Percentiles rank a stretch among this genome's conserved stretches.
Evolutionary conservation across 2,113 vertebrate genomes (phyloP).

Genomic region (Oryzias melastigma): DNA sequence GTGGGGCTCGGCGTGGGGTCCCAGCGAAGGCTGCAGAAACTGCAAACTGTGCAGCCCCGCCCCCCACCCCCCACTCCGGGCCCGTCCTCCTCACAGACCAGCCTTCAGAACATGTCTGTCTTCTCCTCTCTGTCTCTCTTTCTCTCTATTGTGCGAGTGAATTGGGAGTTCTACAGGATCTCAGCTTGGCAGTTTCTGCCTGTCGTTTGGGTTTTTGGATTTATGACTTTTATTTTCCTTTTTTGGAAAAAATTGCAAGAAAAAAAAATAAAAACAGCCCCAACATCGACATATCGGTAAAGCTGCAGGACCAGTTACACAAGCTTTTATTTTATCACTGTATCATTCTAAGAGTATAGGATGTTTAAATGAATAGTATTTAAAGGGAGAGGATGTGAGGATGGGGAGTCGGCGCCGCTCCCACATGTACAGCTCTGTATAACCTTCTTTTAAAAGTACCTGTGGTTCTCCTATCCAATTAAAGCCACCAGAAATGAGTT

Average conservation of each 20-base stretch:
- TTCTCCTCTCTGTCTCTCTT: conserved; percentile 63
- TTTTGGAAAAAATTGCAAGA: conserved; percentile 67
- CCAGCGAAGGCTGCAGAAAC: conserved; percentile 36
- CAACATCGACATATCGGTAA: conserved; percentile 74
- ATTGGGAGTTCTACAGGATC: conserved; percentile 80
- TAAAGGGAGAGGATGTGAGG: conserved; percentile 84
- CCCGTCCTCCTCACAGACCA: conserved; percentile 48
- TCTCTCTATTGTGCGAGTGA: conserved; percentile 84
- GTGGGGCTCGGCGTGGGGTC: conserved; percentile 43
- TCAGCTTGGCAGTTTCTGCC: conserved; percentile 80
- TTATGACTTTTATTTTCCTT: conserved; percentile 69
- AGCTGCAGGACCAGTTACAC: conserved; percentile 85
- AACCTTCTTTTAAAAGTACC: conserved; percentile 76
- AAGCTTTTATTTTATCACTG: conserved; percentile 82
- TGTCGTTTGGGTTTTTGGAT: conserved; percentile 72
- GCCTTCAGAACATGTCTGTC: conserved; percentile 59
- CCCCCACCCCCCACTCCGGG: conserved; percentile 53
- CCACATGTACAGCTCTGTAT: conserved; percentile 76
- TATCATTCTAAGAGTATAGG: conserved; percentile 83
- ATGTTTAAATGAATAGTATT: conserved; percentile 82
- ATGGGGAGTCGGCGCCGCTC: conserved; percentile 81
- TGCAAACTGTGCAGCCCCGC: conserved; percentile 40
- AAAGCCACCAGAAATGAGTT: conserved; percentile 56
- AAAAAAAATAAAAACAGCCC: conserved; percentile 65
- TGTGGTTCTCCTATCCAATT: conserved; percentile 70